Base-by-base conservation (phyloP, 2,113 vertebrate genomes). In the Cynoglossus semilaevis region DNA sequence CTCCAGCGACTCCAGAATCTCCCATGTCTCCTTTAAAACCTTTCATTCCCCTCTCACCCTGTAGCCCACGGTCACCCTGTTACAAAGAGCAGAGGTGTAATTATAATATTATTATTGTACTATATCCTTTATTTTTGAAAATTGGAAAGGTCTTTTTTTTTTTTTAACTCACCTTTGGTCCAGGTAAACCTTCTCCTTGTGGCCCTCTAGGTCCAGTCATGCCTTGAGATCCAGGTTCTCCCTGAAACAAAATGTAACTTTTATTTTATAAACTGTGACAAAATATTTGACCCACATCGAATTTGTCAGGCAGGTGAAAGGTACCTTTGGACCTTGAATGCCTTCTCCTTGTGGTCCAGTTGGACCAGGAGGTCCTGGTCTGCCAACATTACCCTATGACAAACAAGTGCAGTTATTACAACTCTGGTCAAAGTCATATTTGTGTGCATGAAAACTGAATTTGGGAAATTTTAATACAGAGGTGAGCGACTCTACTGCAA, bases 241-340 rank as follows among this genome's bases (percentile, higher is more conserved):
- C 94, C 94, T 96, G 71, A 59, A 87, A 77, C 72, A 22, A 54
- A 4, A 77, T 12, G 53, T 7, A 13, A 37, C 8, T 55, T 62
- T 29, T 60, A 37, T n/a, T 45, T 55, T 22, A 19, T 74, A 65
- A 74, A 67, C 67, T 43, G 22, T 53, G 47, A 1, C 49, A 34
- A 15, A 22, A 15, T 29, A 41, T 55, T 68, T 67, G 40, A 73
- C 49, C 51, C 46, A 40, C 36, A 44, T 49, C 57, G 5, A 43
- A 15, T 59, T 7, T 42, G 6, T 35, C 48, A 50, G 22, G 34
- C 48, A 50, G 48, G 35, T 4, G 15, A 17, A 13, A 45, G 52
- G 69, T 91, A 95, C 94, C 93, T 95, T 96, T 70, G 84, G 81
- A 45, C 94, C 94, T 87, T 95, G 94, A 83, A 94, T 86, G 58